A percentile compares a stretch with the other conserved stretches of the same genome.
Conservation (phyloP, 2,888 invertebrate species). For the Biston stratarius region DNA sequence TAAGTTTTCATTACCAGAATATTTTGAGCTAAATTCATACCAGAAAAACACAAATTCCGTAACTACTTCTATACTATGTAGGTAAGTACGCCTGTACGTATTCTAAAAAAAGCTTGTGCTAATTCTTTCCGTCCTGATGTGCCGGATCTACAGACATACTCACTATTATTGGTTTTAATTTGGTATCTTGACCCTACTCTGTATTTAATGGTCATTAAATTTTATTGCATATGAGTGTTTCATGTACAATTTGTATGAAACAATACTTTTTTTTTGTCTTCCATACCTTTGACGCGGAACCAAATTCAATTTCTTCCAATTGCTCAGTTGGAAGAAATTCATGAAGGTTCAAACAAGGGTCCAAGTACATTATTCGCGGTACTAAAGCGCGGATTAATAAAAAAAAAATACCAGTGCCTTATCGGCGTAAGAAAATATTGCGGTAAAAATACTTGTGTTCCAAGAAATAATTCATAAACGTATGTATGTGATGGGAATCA, state of each 20-base stretch:
- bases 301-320: no score
- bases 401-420: no score
- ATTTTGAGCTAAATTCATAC: neutral
- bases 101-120: constrained; percentile 51
- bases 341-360: no score
- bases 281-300: no score
- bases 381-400: no score
- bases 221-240: constrained; percentile 42
- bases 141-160: constrained; percentile 44
- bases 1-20: no score
- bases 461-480: no score
- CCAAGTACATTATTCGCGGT: no score
- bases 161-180: constrained; percentile 50
- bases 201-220: constrained; percentile 42
- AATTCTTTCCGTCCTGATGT: constrained; percentile 57
- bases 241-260: constrained; percentile 31
- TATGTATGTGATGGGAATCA: no score
- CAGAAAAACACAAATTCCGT: neutral
- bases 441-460: no score
- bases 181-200: constrained; percentile 44
- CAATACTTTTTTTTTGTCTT: constrained; percentile 1
- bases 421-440: no score
- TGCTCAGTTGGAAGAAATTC: no score
- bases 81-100: neutral
- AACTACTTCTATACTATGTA: neutral